Conservation (phyloP, 2,113 vertebrate genomes). For the Malaclemys terrapin region DNA sequence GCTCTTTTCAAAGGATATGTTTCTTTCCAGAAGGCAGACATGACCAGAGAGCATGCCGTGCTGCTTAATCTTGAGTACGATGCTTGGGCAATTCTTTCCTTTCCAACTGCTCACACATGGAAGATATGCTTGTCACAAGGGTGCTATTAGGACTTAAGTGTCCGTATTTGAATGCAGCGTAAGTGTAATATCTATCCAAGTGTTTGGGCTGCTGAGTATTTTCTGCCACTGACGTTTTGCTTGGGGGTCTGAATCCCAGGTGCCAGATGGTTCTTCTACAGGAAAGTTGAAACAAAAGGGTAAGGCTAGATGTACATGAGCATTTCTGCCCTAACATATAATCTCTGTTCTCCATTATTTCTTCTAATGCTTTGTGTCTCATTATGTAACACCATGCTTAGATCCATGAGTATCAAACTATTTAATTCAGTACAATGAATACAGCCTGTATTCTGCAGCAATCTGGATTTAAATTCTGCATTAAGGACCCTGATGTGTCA, state of each 20-base stretch:
- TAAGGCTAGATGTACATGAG: neutral
- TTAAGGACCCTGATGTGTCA: neutral
- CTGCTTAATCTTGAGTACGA: neutral
- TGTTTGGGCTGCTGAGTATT: constrained; percentile 67
- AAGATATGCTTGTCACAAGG: neutral
- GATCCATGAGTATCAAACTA: too few species aligned
- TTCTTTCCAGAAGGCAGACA: neutral
- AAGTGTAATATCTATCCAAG: constrained; percentile 77
- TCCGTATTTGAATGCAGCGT: constrained; percentile 55
- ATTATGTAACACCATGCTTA: too few species aligned
- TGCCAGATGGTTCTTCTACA: neutral
- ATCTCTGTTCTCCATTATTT: neutral
- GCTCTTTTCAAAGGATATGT: neutral
- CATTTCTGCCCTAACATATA: neutral
- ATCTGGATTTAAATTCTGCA: neutral
- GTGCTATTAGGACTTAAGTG: constrained; percentile 3
- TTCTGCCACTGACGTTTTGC: constrained; percentile 70
- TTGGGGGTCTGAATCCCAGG: neutral
- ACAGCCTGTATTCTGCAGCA: neutral
- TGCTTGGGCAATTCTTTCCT: neutral
- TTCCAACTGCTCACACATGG: neutral
- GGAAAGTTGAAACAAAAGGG: neutral
- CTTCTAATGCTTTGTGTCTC: neutral
- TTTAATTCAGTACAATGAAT: neutral
- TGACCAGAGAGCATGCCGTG: neutral